phyloP scores from a whole-genome alignment of 1,140 invertebrate species.

The Brachionus plicatilis region DNA sequence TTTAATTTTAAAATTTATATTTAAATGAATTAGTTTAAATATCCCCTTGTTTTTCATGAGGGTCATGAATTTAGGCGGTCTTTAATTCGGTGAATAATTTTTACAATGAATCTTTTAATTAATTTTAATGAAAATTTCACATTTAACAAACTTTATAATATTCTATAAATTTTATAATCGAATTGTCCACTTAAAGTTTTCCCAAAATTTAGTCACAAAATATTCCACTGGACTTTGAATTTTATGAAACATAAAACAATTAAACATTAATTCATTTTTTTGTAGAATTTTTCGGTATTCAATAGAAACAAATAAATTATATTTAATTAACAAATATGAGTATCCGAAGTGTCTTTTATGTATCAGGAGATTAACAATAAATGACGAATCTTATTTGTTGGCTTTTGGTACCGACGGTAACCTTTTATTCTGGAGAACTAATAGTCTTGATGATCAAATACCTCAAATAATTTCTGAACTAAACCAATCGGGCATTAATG shows the following conservation, averaged over 20 bases:
- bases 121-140: too few species aligned
- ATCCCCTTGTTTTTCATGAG: too few species aligned
- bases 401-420: constrained; percentile 17
- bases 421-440: constrained; percentile 15
- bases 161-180: too few species aligned
- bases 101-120: too few species aligned
- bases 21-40: too few species aligned
- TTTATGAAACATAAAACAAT: background rate
- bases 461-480: background rate
- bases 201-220: too few species aligned
- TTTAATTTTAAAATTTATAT: too few species aligned
- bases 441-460: background rate
- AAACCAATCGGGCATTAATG: constrained; percentile 36
- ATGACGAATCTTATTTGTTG: background rate
- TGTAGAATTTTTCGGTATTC: background rate
- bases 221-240: too few species aligned
- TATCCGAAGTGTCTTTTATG: background rate
- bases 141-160: too few species aligned
- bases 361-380: background rate
- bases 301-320: constrained; percentile 5
- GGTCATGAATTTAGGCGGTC: too few species aligned
- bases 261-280: background rate
- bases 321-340: background rate
- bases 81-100: too few species aligned
- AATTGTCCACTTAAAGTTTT: too few species aligned